Base-by-base conservation (phyloP, 1,140 invertebrate species). In the Aricia agestis region DNA sequence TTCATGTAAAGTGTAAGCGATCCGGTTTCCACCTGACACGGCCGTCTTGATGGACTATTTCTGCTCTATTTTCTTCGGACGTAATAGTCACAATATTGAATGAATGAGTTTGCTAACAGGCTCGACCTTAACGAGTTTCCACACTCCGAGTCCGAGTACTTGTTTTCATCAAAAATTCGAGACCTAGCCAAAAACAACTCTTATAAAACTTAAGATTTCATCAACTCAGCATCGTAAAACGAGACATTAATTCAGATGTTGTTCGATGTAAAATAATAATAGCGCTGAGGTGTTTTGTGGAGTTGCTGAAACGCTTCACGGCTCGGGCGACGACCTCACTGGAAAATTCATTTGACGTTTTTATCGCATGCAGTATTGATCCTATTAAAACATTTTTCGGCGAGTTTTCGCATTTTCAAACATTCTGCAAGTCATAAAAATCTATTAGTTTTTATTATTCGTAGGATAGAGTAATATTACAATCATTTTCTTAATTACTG, bases 291-390 rank as follows among this genome's bases (percentile, higher is more conserved):
- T 25, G 59, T 63, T 63, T 19, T 19, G 17, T 63, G 18, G 10
- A 19, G 10, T 63, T 25, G 18, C 59, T 63, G 18, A 11, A 52
- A 52, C 45, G 45, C 45, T 63, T 10, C 59, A 13, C 19, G 59
- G 59, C 59, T 63, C 59, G 59, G 59, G n/a, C 59, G 59, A 31
- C 19, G 59, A 63, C 59, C 59, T 19, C 58, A 18, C 18, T 63
- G 10, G 59, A 63, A 63, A 59, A 63, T 63, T 63, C 25, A 19
- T 63, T 63, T 63, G 59, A 63, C 18, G 59, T 63, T 63, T 19
- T 63, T 63, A 17, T 63, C 18, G 59, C 58, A 59, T 59, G 17
- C 59, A 19, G 18, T 11, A 63, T 63, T 63, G 59, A 63, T 63
- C 58, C 58, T 17, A 58, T 17, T 58, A 9, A 59, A 59, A 59